Evolutionary conservation across 37 sponge, comb jelly and placozoan species (phyloP).

Genomic region (Cladorhizidae sp.): DNA sequence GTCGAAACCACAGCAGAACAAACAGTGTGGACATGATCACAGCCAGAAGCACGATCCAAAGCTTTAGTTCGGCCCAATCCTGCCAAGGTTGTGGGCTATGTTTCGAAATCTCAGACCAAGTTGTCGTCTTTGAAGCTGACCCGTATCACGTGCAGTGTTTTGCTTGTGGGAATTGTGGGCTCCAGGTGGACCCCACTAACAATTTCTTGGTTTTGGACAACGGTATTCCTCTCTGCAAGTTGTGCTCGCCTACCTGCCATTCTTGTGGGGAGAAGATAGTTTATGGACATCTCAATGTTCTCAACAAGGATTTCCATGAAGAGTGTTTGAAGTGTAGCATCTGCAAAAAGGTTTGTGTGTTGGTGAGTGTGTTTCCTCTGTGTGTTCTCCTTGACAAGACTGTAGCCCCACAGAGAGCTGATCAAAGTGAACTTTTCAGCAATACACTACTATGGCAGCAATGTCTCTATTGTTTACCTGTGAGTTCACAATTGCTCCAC

Average conservation of each 20-base stretch:
- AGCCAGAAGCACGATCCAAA: neutral
- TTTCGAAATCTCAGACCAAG: neutral
- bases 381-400: no score
- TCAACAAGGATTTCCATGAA: constrained; percentile 77
- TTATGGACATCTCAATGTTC: constrained; percentile 37
- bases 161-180: constrained; percentile 45
- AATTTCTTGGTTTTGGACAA: constrained; percentile 40
- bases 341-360: constrained; percentile 64
- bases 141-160: constrained; percentile 45
- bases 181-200: constrained; percentile 2
- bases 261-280: constrained; percentile 51
- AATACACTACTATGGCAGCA: no score
- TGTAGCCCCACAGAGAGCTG: no score
- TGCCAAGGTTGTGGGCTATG: constrained; percentile 3
- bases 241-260: constrained; percentile 52
- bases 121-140: constrained; percentile 34
- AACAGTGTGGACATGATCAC: neutral
- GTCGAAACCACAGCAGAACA: neutral
- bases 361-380: no score
- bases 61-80: neutral
- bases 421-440: no score
- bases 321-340: constrained; percentile 47
- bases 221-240: constrained; percentile 58
- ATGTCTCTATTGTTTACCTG: no score
- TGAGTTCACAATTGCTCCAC: no score